These are phyloP conservation scores for Hydrotaea cyrtoneurina DNA, from an alignment of 2,888 invertebrate genomes.

Conservation along the genomic window DNA sequence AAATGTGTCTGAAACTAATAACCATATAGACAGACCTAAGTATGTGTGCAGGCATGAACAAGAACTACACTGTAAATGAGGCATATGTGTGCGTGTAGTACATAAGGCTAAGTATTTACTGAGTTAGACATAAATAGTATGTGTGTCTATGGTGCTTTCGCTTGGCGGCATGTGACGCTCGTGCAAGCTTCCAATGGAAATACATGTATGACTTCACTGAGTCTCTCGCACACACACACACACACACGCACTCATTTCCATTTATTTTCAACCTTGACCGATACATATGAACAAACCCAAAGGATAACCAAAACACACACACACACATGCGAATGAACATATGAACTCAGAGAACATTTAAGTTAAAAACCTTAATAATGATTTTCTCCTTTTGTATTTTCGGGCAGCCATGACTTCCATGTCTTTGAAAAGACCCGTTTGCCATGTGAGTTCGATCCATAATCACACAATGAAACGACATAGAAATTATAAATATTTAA, in stretches of 20 bases:
- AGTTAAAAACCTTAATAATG: background rate
- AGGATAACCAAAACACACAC: background rate
- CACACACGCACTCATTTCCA: no score
- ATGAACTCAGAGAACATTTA: background rate
- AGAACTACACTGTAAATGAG: no score
- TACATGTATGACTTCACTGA: conserved; percentile 3
- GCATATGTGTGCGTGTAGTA: no score
- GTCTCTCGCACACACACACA: background rate
- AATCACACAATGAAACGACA: background rate
- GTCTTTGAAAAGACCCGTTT: background rate
- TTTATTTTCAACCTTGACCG: conserved; percentile 11
- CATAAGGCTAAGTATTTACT: no score
- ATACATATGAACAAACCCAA: background rate
- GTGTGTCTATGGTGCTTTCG: no score
- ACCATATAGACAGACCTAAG: background rate
- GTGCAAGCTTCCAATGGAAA: background rate
- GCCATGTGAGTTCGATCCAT: background rate
- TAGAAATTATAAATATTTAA: conserved; percentile 8
- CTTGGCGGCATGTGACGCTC: no score
- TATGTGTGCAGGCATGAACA: background rate
- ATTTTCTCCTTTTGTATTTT: background rate
- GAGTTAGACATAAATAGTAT: no score
- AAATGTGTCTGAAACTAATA: background rate
- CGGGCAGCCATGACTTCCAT: background rate
- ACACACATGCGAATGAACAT: background rate